Evolutionary conservation across 2,888 invertebrate species (phyloP).

Genomic region (Macaria notata): DNA sequence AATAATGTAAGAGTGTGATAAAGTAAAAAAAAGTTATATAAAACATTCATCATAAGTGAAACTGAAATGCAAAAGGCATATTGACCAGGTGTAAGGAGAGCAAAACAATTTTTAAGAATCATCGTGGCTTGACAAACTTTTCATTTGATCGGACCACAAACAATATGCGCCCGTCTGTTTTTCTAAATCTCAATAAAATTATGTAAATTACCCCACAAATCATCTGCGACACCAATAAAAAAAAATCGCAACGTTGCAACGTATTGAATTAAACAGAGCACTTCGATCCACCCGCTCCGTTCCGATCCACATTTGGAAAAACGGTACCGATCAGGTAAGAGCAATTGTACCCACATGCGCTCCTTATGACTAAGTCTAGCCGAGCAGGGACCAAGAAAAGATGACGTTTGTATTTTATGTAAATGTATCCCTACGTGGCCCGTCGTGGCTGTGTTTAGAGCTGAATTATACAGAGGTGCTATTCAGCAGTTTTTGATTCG

Average conservation of each 20-base stretch:
- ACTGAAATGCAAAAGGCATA: too few species aligned
- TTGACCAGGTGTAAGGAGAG: too few species aligned
- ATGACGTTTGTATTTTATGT: slow-evolving; percentile 39
- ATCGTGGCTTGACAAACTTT: too few species aligned
- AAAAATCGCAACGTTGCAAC: not conserved
- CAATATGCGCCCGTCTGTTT: too few species aligned
- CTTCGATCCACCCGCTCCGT: slow-evolving; percentile 21
- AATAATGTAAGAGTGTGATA: too few species aligned
- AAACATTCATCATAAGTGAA: too few species aligned
- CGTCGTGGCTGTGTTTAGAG: slow-evolving; percentile 36
- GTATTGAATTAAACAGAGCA: slow-evolving; percentile 18
- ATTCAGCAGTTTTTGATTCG: slow-evolving; percentile 41
- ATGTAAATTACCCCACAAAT: too few species aligned
- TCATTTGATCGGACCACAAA: too few species aligned
- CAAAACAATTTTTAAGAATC: too few species aligned
- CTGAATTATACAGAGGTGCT: slow-evolving; percentile 36
- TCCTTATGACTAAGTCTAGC: slow-evolving; percentile 43
- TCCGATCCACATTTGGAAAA: slow-evolving; percentile 25
- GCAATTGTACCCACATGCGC: slow-evolving; percentile 52
- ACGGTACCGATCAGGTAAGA: slow-evolving; percentile 37
- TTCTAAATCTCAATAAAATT: not conserved
- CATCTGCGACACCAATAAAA: too few species aligned
- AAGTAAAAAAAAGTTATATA: too few species aligned
- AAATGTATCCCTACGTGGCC: slow-evolving; percentile 36
- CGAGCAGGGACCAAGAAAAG: slow-evolving; percentile 34